A percentile compares a stretch with the other conserved stretches of the same genome.
Evolutionary conservation across 1,140 invertebrate species (phyloP).

Genomic region (Drosophila pallidifrons): DNA sequence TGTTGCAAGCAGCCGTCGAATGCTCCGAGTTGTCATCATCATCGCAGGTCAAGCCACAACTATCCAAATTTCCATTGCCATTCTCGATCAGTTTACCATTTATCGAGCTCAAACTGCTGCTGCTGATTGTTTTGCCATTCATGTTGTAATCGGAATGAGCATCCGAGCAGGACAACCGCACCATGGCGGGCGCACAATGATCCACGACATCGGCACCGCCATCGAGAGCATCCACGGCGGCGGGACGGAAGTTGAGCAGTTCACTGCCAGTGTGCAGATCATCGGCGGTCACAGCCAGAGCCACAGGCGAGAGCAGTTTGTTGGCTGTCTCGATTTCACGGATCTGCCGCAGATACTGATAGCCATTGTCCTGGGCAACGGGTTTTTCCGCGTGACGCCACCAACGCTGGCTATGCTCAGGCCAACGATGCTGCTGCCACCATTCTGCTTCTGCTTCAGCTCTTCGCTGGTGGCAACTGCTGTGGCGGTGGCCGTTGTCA

Average conservation of each 20-base stretch:
- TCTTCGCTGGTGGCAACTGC: constrained; percentile 14
- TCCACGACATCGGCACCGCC: constrained; percentile 68
- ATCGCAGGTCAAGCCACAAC: constrained; percentile 25
- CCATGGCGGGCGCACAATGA: constrained; percentile 64
- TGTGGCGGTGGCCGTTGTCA: constrained; percentile 5
- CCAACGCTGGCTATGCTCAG: constrained; percentile 62
- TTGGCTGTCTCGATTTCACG: constrained; percentile 83
- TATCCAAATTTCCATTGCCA: constrained; percentile 57
- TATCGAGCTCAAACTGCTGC: not conserved
- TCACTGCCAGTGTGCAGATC: constrained; percentile 43
- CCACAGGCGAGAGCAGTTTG: constrained; percentile 75
- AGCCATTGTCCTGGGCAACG: constrained; percentile 76
- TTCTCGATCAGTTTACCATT: constrained; percentile 50
- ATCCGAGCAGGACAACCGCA: constrained; percentile 56
- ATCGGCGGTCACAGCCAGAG: constrained; percentile 59
- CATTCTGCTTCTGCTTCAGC: constrained; percentile 37
- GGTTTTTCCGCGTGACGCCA: constrained; percentile 64
- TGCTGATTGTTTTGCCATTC: constrained; percentile 59
- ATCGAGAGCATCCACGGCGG: constrained; percentile 1
- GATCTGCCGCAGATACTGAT: constrained; percentile 82
- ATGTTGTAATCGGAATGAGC: constrained; percentile 73
- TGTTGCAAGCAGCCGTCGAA: constrained; percentile 74
- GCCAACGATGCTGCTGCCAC: constrained; percentile 30
- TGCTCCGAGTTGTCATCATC: constrained; percentile 80
- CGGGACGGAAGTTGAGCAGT: constrained; percentile 51